Percentiles rank a stretch among this genome's conserved stretches.
phyloP scores from a whole-genome alignment of 2,113 vertebrate species.

The Notechis scutatus region DNA sequence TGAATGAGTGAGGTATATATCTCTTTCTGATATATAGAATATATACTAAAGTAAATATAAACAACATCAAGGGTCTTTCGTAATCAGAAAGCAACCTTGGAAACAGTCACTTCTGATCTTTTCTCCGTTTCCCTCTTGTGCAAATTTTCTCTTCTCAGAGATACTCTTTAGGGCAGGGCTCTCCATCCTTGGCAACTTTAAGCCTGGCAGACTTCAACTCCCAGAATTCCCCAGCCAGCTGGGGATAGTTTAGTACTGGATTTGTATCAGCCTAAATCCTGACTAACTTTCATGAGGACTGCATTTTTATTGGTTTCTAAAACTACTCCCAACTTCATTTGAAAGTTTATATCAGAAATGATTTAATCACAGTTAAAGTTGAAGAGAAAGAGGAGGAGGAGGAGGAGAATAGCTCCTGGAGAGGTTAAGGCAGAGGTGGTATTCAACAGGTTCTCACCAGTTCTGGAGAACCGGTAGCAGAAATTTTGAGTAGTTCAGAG shows the following conservation, averaged over 20 bases:
- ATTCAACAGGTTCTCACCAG: no score
- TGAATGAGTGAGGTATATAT: not conserved
- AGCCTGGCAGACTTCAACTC: no score
- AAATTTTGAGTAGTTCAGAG: no score
- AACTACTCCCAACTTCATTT: not conserved
- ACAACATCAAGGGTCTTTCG: not conserved
- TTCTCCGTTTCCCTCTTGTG: not conserved
- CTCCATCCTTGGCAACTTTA: no score
- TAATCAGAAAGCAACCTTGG: not conserved
- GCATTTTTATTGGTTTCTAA: not conserved
- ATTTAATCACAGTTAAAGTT: not conserved
- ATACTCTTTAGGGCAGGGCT: not conserved
- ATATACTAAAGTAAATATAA: not conserved
- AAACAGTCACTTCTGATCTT: not conserved
- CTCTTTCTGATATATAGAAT: not conserved
- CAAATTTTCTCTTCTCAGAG: not conserved
- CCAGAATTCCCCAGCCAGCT: no score
- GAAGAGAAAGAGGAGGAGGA: not conserved
- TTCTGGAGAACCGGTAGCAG: no score
- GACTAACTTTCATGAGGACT: not conserved
- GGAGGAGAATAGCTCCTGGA: not conserved
- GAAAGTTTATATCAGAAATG: not conserved
- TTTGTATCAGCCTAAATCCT: not conserved
- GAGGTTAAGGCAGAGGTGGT: not conserved
- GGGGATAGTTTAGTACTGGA: not conserved